Base-by-base conservation (phyloP, 2,888 invertebrate genomes). In the Agriotes lineatus region DNA sequence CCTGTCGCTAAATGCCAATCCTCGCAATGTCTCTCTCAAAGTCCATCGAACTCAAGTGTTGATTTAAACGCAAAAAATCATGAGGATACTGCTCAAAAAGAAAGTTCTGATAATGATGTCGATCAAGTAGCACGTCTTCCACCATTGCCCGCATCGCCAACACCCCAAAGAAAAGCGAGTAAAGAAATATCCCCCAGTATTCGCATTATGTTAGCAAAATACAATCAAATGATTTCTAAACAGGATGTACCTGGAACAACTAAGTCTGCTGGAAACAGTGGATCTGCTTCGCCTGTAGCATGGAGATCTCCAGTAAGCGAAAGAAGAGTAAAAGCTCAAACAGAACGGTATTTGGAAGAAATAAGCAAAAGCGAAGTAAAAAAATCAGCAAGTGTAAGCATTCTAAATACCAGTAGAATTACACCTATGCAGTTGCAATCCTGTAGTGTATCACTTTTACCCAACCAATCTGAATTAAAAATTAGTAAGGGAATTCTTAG, bases 141-240 rank as follows among this genome's bases (percentile, higher is more conserved):
- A 5, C 90, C 90, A 0, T 80, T 90, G 6, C 90, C 90, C 1
- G 83, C 86, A 44, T 90, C 90, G 0, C 90, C 90, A 9, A 82
- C 80, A 9, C 79, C 84, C 0, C 86, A 87, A n/a, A 84, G 88
- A 14, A 88, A 89, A 76, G 84, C 86, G 14, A 78, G 85, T 0
- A 91, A 90, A 76, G 91, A 91, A 78, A 88, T 90, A 14, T 89
- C 91, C 0, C 91, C 92, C 0, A 90, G 90, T 44, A 91, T 92
- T 39, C 84, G 89, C 45, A 86, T 90, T 62, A 92, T 92, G 90
- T 89, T 92, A 76, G 90, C 90, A 45, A 87, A 89, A 73, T 91
- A 91, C 76, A 90, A 90, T 78, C 88, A 89, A 81, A 89, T 89
- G 77, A 84, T 90, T 59, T 86, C 86, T 69, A 88, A 89, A 81